Conservation (phyloP, 2,113 vertebrate genomes). For the Hucho hucho region DNA sequence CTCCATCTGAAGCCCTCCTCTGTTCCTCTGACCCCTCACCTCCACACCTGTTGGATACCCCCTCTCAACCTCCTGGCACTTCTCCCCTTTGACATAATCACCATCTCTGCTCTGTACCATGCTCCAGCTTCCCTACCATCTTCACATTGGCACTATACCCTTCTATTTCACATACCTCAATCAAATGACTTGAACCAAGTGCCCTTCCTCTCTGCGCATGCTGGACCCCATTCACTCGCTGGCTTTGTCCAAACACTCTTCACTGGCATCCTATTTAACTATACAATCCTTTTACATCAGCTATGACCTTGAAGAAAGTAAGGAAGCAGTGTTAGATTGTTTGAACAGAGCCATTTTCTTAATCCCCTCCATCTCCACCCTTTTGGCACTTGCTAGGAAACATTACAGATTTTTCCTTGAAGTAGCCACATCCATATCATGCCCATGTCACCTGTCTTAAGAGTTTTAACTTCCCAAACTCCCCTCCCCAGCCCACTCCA, state of each 20-base stretch:
- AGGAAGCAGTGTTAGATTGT: conserved; percentile 36
- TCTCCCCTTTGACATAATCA: not conserved
- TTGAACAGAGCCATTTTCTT: conserved; percentile 17
- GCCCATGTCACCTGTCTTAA: conserved; percentile 3
- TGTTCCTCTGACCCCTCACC: not conserved
- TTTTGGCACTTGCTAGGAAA: conserved; percentile 24
- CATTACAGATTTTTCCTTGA: conserved; percentile 37
- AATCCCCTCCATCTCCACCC: not conserved
- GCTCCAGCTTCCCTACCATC: conserved; percentile 42
- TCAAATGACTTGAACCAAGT: conserved; percentile 48
- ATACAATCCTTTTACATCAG: conserved; percentile 66
- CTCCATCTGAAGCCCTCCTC: conserved; percentile 43
- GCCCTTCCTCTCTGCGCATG: conserved; percentile 28
- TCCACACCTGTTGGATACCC: not conserved
- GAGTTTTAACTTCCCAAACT: conserved; percentile 17
- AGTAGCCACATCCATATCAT: conserved; percentile 24
- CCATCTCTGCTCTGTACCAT: conserved; percentile 43
- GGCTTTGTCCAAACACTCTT: conserved; percentile 46
- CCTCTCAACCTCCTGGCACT: conserved; percentile 27
- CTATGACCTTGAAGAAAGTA: conserved; percentile 13
- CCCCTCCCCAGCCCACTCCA: not conserved
- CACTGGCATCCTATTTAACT: conserved; percentile 48
- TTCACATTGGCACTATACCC: not conserved
- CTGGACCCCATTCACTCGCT: conserved; percentile 25
- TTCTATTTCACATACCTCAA: conserved; percentile 51